These are phyloP conservation scores for Linyphia triangularis DNA, from an alignment of 2,888 invertebrate genomes.

Conservation along the genomic window DNA sequence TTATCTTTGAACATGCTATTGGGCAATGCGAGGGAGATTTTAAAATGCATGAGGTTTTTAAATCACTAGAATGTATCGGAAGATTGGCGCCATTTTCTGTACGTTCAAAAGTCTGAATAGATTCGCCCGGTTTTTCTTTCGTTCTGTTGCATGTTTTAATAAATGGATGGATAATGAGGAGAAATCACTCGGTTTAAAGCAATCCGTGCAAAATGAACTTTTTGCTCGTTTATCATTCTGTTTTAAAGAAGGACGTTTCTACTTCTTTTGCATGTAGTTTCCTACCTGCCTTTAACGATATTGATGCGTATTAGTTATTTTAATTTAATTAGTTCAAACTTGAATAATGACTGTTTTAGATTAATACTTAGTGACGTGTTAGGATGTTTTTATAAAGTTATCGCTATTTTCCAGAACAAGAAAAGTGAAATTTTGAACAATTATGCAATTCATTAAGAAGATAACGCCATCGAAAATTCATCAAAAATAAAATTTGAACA, in stretches of 20 bases:
- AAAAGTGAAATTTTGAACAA: too few species aligned
- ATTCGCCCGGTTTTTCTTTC: neutral
- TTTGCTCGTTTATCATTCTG: neutral
- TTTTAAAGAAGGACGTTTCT: neutral
- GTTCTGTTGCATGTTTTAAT: conserved; percentile 1
- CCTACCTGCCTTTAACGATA: neutral
- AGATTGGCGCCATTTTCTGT: conserved; percentile 10
- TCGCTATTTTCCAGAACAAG: too few species aligned
- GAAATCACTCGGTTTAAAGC: neutral
- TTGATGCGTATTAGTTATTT: neutral
- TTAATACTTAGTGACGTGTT: too few species aligned
- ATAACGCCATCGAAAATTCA: too few species aligned
- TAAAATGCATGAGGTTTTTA: conserved; percentile 51
- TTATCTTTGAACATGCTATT: conserved; percentile 51
- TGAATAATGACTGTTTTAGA: neutral
- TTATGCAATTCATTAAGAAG: too few species aligned
- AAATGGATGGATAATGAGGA: neutral
- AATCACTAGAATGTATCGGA: neutral
- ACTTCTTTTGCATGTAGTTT: neutral
- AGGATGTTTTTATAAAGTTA: too few species aligned
- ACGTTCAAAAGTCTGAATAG: neutral
- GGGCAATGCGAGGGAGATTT: conserved; percentile 12
- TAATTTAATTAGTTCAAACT: neutral
- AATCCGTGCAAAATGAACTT: neutral
- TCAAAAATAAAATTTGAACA: too few species aligned